phyloP scores from a whole-genome alignment of 2,888 invertebrate species.

The Eupithecia pulchellata region DNA sequence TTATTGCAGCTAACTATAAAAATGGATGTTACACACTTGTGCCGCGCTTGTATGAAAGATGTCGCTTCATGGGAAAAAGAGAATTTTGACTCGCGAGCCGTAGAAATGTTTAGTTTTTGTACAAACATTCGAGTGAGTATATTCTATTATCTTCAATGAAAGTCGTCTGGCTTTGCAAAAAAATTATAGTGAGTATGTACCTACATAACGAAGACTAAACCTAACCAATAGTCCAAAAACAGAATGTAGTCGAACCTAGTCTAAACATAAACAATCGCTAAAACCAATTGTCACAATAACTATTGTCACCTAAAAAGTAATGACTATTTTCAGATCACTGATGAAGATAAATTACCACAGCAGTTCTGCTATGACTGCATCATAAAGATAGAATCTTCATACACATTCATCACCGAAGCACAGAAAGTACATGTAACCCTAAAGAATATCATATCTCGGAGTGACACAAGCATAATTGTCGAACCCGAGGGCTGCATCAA shows the following conservation, averaged over 20 bases:
- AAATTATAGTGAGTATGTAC: too few relatives aligned
- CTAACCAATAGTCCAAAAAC: too few relatives aligned
- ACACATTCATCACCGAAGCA: conserved; percentile 76
- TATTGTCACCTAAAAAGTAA: too few relatives aligned
- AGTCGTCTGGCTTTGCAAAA: not conserved
- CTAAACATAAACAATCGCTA: too few relatives aligned
- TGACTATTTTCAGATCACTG: conserved; percentile 63
- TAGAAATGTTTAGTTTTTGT: conserved; percentile 75
- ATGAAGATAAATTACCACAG: conserved; percentile 77
- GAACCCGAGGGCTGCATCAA: conserved; percentile 53
- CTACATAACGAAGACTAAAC: too few relatives aligned
- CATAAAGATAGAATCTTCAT: conserved; percentile 78
- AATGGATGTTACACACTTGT: conserved; percentile 67
- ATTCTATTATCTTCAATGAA: not conserved
- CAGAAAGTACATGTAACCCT: conserved; percentile 69
- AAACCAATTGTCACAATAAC: too few relatives aligned
- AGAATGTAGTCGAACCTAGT: too few relatives aligned
- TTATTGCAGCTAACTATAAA: not conserved
- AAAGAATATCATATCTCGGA: conserved; percentile 66
- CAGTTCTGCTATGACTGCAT: conserved; percentile 81
- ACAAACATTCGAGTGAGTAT: conserved; percentile 62
- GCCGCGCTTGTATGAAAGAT: conserved; percentile 77
- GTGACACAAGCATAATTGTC: conserved; percentile 65
- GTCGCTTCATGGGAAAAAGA: conserved; percentile 70
- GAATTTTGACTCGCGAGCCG: conserved; percentile 58